phyloP scores from a whole-genome alignment of 2,113 vertebrate genomes.

The Gambusia affinis region DNA sequence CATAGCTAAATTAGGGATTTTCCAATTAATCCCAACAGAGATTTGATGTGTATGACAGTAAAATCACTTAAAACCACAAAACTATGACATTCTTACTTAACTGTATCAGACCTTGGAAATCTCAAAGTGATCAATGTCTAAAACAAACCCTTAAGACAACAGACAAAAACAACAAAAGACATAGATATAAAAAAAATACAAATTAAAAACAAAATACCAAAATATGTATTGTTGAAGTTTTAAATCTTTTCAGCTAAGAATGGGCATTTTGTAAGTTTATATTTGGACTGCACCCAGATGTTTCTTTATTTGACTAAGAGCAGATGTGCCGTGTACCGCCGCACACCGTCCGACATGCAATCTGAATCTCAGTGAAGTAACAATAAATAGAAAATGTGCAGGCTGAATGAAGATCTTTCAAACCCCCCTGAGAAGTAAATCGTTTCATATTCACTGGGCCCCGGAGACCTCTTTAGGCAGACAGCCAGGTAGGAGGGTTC shows the following conservation, averaged over 20 bases:
- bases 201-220: background rate
- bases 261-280: background rate
- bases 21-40: background rate
- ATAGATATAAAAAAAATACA: background rate
- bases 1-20: background rate
- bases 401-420: constrained; percentile 33
- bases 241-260: background rate
- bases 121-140: background rate
- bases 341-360: constrained; percentile 5
- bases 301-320: constrained; percentile 17
- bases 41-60: background rate
- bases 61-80: background rate
- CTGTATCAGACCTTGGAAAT: background rate
- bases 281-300: background rate
- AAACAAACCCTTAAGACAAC: background rate
- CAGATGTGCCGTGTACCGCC: background rate
- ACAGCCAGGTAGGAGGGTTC: constrained; percentile 53
- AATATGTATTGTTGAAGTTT: background rate
- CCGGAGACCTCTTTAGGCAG: constrained; percentile 52
- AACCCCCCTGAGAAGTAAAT: constrained; percentile 20
- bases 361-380: constrained; percentile 27
- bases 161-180: background rate
- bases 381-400: constrained; percentile 23
- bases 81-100: background rate
- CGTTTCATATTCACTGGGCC: constrained; percentile 47